These are phyloP conservation scores for Theristicus caerulescens DNA, from an alignment of 2,113 vertebrate species.

Conservation along the genomic window DNA sequence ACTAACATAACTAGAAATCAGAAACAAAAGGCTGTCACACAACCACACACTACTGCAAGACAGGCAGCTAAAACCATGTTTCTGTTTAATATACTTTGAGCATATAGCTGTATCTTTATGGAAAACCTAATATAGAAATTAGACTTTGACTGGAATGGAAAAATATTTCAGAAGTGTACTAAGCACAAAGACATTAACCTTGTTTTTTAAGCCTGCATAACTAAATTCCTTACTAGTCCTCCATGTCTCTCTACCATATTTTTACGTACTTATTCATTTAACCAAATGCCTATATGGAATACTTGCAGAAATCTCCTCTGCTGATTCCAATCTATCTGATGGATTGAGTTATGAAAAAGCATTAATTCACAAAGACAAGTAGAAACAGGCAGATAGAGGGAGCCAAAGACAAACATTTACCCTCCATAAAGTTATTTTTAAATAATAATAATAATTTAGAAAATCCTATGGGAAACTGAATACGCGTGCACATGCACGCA, in stretches of 20 bases:
- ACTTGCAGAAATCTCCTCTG: background rate
- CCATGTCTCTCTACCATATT: background rate
- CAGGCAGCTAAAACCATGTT: background rate
- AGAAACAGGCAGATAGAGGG: constrained; percentile 56
- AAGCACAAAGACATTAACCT: background rate
- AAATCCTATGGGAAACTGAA: background rate
- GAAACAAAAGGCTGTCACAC: constrained; percentile 45
- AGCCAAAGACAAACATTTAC: constrained; percentile 66
- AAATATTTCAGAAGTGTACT: background rate
- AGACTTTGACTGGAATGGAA: background rate
- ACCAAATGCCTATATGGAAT: background rate
- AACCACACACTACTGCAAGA: background rate
- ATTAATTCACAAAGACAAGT: constrained; percentile 12
- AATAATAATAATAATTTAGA: background rate
- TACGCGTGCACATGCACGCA: background rate
- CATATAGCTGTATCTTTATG: background rate
- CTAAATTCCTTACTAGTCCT: background rate
- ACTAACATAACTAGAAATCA: constrained; percentile 50
- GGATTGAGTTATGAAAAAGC: background rate
- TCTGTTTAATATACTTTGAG: background rate
- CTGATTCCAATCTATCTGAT: background rate
- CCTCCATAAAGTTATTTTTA: background rate
- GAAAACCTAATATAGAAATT: background rate
- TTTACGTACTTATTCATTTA: background rate
- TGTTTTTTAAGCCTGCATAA: background rate